Evolutionary conservation across 2,888 invertebrate species (phyloP), one percentile per base, ranked within the genome.

Genomic region (Scelioninae gen. 2): DNA sequence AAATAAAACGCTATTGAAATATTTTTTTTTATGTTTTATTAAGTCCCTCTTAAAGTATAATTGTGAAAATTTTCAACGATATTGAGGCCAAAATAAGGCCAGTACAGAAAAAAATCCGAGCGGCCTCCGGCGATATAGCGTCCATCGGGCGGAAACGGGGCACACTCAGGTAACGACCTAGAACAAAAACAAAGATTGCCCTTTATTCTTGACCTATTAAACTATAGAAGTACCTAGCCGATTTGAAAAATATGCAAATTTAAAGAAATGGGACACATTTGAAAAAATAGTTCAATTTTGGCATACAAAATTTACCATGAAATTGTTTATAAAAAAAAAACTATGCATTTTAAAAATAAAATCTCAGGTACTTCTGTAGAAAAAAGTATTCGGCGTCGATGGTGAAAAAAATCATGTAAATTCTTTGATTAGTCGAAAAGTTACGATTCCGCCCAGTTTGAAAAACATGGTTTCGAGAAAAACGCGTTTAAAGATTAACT

Each of bases 281-380:
- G 53, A 53, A 53, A 31, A 53, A 53, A 53, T 22, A 25, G 53
- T 53, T 22, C 37, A 53, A 22, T 53, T 53, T 53, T 53, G n/a
- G 37, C 22, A 2, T 19, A 37, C 1, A 53, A 53, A 53, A 22
- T 53, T 15, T 7, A 39, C 10, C 39, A 37, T 53, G n/a, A 39
- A 39, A 39, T 53, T 22, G 53, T 19, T 22, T 39, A 39, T 39
- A 53, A 53, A 53, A 53, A 52, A 39, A 39, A 11, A 25, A 52
- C 19, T 35, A 52, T 52, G 19, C n/a, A 52, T 35, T 19, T 35
- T 35, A 52, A 18, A 19, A 33, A 52, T 31, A 52, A 52, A 35
- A 35, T 18, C 35, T 35, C 35, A 18, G 33, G 35, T 35, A 33
- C 35, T 35, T 52, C 35, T 18, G 2, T 48, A 48, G 31, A 48